These are phyloP conservation scores for Aphelinus certus DNA, from an alignment of 1,140 invertebrate species.

Conservation along the genomic window DNA sequence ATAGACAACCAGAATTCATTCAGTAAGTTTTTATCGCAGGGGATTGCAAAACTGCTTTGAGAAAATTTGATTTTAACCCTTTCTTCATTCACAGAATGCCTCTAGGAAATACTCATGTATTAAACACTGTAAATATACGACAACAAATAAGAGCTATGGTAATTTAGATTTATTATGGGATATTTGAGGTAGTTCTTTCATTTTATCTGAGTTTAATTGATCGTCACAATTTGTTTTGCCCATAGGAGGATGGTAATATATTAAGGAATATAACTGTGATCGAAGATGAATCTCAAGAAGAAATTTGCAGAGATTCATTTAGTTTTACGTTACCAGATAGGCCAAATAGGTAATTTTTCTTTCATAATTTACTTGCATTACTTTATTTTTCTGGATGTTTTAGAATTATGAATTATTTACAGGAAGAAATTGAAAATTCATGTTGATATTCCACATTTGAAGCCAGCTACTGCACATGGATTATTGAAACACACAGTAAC, in stretches of 20 bases:
- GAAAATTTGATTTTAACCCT: conserved; percentile 7
- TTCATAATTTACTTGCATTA: neutral
- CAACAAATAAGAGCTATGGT: conserved; percentile 58
- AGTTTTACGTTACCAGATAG: conserved; percentile 46
- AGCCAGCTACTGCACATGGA: conserved; percentile 51
- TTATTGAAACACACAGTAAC: conserved; percentile 60
- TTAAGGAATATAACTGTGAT: conserved; percentile 52
- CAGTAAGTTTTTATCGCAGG: conserved; percentile 47
- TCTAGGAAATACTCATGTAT: conserved; percentile 57
- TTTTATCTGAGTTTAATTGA: neutral
- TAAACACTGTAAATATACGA: conserved; percentile 60
- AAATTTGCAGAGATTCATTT: conserved; percentile 47
- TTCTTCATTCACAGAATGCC: conserved; percentile 50
- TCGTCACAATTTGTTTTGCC: neutral
- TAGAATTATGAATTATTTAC: conserved; percentile 20
- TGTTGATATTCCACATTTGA: conserved; percentile 49
- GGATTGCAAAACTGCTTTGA: neutral
- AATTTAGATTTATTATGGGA: conserved; percentile 32
- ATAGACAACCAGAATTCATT: conserved; percentile 58
- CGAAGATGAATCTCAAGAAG: conserved; percentile 45
- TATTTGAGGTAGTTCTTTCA: too few species aligned
- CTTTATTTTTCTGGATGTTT: neutral
- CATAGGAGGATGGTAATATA: conserved; percentile 55
- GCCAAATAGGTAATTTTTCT: conserved; percentile 45
- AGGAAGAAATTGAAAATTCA: conserved; percentile 46